Evolutionary conservation across 2,888 invertebrate species (phyloP), one percentile per base, ranked within the genome.

Genomic region (Eupithecia abbreviata): DNA sequence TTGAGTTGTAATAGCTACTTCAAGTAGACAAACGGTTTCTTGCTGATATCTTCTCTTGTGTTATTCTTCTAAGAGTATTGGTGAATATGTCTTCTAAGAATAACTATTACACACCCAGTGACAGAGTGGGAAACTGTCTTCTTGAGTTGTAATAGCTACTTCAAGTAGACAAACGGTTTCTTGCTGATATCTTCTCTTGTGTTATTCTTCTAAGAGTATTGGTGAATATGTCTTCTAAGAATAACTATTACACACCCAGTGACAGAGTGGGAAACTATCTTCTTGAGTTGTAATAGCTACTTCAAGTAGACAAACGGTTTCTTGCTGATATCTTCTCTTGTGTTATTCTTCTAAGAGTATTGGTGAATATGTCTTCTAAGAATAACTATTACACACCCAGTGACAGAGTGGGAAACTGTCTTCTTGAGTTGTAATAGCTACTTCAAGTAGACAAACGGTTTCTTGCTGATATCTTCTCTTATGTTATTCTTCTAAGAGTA

Each of bases 341-440:
- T 30, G 62, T 62, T 18, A 30, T 62, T 42, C 13, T 66, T 66
- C 66, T 66, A 66, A 6, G 49, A 30, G 30, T 62, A 30, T 18
- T 58, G 18, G 58, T 30, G 74, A 70, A 18, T 47, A 10, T n/a
- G 62, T 65, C 41, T 65, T 15, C 62, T 47, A 65, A 47, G 5
- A 45, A 30, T 49, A 65, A 72, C 73, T 69, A 62, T 65, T 70
- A 73, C 51, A 74, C 70, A 77, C 77, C 79, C 80, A 83, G 83
- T 74, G 74, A 74, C 62, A 74, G 47, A 70, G 12, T 47, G 69
- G 15, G 15, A 58, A 18, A 74, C 58, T 86, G 83, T 78, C 77
- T 75, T 75, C 82, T 81, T 72, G 71, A 77, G 67, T 65, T 77
- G 74, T 82, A 80, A 81, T 73, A 75, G 81, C 81, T 81, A 75